Evolutionary conservation across 1,140 invertebrate species (phyloP).

Genomic region (Meloidogyne chitwoodi): DNA sequence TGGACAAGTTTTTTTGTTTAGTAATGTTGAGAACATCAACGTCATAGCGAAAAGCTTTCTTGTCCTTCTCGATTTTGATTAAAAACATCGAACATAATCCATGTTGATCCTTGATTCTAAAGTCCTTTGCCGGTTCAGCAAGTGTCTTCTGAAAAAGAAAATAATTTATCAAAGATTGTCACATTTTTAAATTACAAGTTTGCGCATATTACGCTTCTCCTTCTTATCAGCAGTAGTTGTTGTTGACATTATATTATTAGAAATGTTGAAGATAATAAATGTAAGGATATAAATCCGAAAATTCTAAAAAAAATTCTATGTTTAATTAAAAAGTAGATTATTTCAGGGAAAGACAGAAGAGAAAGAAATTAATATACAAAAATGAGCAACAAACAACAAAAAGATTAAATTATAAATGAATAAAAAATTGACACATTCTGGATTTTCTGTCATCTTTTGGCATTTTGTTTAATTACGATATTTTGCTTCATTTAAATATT

Average conservation of each 20-base stretch:
- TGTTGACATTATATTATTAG: not conserved
- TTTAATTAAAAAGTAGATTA: too few relatives aligned
- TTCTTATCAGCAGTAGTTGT: not conserved
- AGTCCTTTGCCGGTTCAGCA: slow-evolving; percentile 23
- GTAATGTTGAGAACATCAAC: slow-evolving; percentile 26
- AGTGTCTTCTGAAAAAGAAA: slow-evolving; percentile 18
- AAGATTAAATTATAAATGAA: too few relatives aligned
- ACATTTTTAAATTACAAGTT: not conserved
- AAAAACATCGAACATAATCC: slow-evolving; percentile 32
- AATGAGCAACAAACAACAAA: too few relatives aligned
- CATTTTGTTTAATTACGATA: too few relatives aligned
- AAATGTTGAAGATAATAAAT: not conserved
- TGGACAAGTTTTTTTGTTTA: slow-evolving; percentile 24
- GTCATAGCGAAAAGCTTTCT: slow-evolving; percentile 37
- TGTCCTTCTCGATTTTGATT: slow-evolving; percentile 24
- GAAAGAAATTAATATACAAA: too few relatives aligned
- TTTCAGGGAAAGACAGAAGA: too few relatives aligned
- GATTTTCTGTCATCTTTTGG: too few relatives aligned
- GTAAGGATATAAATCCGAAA: not conserved
- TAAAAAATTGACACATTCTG: too few relatives aligned
- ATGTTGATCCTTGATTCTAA: slow-evolving; percentile 21
- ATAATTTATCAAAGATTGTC: not conserved
- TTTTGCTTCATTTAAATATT: too few relatives aligned
- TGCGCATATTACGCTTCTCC: not conserved
- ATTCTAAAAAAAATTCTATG: not conserved